Evolutionary conservation across 2,113 vertebrate species (phyloP).

Genomic region (Stegastes partitus): DNA sequence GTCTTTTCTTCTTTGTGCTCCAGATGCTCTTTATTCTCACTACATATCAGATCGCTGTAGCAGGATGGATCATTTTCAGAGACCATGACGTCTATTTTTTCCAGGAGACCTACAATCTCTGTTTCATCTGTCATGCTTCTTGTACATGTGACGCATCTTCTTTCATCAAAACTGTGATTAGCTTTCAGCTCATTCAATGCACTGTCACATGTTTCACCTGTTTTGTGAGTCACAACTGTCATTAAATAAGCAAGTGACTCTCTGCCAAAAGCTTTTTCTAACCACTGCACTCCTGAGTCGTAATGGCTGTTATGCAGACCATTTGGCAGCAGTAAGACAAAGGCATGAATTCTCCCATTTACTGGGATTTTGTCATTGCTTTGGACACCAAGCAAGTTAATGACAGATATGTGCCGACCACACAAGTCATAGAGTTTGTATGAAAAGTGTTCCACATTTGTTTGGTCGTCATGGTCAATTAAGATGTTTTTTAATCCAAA

Average conservation of each 20-base stretch:
- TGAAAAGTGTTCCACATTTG: constrained; percentile 20
- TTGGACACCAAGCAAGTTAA: constrained; percentile 40
- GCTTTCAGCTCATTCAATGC: constrained; percentile 2
- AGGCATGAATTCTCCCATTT: constrained; percentile 15
- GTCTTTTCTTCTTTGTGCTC: too few relatives aligned
- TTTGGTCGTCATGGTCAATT: not conserved
- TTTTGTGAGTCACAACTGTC: not conserved
- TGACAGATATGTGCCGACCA: constrained; percentile 32
- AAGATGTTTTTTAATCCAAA: constrained; percentile 36
- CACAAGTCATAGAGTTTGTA: constrained; percentile 46
- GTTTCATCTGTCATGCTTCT: constrained; percentile 35
- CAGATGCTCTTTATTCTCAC: too few relatives aligned
- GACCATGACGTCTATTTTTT: constrained; percentile 22
- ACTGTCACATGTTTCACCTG: too few relatives aligned
- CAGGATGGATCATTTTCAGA: too few relatives aligned
- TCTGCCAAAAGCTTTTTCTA: constrained; percentile 49
- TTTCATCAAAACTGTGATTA: constrained; percentile 15
- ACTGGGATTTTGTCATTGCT: constrained; percentile 4
- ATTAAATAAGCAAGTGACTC: not conserved
- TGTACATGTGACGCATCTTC: constrained; percentile 38
- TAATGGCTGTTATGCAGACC: constrained; percentile 32
- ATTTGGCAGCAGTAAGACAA: constrained; percentile 51
- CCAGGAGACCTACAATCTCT: constrained; percentile 37
- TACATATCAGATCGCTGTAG: too few relatives aligned
- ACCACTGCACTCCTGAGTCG: constrained; percentile 36